Base-by-base conservation (phyloP, 2,797 vertebrate species). In the Gastrophryne carolinensis region DNA sequence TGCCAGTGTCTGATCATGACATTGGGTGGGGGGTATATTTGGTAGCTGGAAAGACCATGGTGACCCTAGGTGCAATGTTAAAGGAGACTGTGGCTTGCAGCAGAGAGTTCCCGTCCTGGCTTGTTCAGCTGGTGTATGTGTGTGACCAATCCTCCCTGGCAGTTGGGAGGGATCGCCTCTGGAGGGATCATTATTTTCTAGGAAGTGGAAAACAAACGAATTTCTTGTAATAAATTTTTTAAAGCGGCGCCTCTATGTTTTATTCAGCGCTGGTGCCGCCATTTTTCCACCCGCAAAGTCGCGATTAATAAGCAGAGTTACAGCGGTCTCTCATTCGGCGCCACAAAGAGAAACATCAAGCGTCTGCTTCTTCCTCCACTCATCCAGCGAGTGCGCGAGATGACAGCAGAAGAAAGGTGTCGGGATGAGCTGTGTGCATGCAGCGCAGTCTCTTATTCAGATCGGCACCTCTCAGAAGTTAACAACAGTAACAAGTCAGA, bases 201-300 rank as follows among this genome's bases (percentile, higher is more conserved):
- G 89, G 91, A 90, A 87, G 90, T 88, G 84, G 90, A 90, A 41
- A 92, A 91, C 86, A 92, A 92, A 90, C 90, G 91, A 91, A 92
- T 91, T 92, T 88, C 90, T 92, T 93, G 84, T 91, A 91, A 92
- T 93, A 92, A 92, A 93, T 93, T 91, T 93, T 93, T 93, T n/a
- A n/a, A 86, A 92, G 90, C 89, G 87, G 85, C 88, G 86, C 90
- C 84, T 80, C 57, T 89, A 92, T 93, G 89, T 92, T 91, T 93
- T 92, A 93, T 93, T 93, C 91, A 93, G 86, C n/a, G 83, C 81
- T 82, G 84, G 83, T 90, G n/a, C 86, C 84, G 89, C 90, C 89
- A 92, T 91, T 92, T n/a, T 91, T 91, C 89, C 85, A 86, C 85
- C 88, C 90, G 91, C 90, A 88, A 89, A 88, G 80, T 77, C 64